Base-by-base conservation (phyloP, 2,888 invertebrate species). In the Idaea biselata region DNA sequence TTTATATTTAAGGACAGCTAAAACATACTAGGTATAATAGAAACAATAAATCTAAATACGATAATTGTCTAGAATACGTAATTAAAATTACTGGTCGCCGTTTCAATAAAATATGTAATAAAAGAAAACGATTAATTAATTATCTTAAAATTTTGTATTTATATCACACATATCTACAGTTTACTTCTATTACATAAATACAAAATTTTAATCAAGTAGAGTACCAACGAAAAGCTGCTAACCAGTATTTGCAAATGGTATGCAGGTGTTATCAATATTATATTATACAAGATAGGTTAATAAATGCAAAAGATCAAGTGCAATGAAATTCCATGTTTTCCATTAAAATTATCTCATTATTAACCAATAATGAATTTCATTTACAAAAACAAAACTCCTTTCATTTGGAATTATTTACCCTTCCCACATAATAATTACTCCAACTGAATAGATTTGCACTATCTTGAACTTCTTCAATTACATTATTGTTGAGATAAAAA, bases 241-340 rank as follows among this genome's bases (percentile, higher is more conserved):
- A 91, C 91, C 92, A 88, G 86, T 88, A 90, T 87, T 89, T 84
- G 87, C 88, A 89, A 86, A 85, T 85, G 85, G 89, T 92, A 88
- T 86, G 89, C 88, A 84, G 89, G 82, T 88, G 89, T 89, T 89
- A 88, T 86, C 89, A 87, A 85, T 90, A 87, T 80, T 76, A 82
- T 93, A 92, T 90, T 84, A 89, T 93, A 93, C 93, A 93, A 91
- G 90, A 84, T 92, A 91, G 88, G 92, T 92, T 92, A 91, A 93
- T 93, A 93, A 93, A 93, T 93, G 93, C 93, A 93, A 91, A 91
- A 93, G 89, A 92, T 91, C 90, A 90, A 93, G 93, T 93, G 92
- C 92, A 91, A 88, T 88, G 80, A 88, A 89, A 89, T 84, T 87
- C 83, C 79, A 87, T 81, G 80, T 78, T 79, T 83, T 81, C 77